Evolutionary conservation across 2,888 invertebrate genomes (phyloP), one percentile per base, ranked within the genome.

Genomic region (Phyllotreta cruciferae): DNA sequence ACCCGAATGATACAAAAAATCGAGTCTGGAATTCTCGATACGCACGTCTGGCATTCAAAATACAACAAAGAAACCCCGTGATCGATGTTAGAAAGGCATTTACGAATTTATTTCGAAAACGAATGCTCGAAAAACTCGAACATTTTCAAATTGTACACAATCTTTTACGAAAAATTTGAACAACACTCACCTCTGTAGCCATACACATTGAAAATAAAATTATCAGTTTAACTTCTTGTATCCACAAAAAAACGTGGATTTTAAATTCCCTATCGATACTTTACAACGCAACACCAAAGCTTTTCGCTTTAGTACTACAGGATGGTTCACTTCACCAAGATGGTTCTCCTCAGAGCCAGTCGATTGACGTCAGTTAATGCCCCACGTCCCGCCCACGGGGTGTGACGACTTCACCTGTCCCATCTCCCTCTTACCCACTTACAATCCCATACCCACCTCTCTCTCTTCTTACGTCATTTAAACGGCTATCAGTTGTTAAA

Each of bases 151-250:
- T 50, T 50, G n/a, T 8, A 8, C 34, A 24, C 34, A 50, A 56
- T 42, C 35, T 45, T n/a, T n/a, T n/a, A n/a, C n/a, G n/a, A 47
- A 24, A 24, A 24, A 61, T 34, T 0, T 10, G 24, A 13, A 50
- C 24, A 36, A 56, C 34, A 44, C 73, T 74, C 63, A 75, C 75
- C 74, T 74, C 75, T 73, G 72, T 75, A 75, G 77, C 77, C 77
- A 77, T 77, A 77, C 77, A 76, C 77, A 77, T 77, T 76, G 76
- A 75, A 77, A 73, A 74, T 73, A 68, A 69, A 70, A 71, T 73
- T 70, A 67, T 71, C 73, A 71, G 66, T 64, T 67, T 67, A 69
- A 68, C 65, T 69, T 72, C 69, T 67, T 65, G 68, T 68, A 71
- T 71, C 71, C 74, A 71, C 71, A 71, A 71, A 70, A 24, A 24